A percentile compares a stretch with the other conserved stretches of the same genome.
Evolutionary conservation across 23 tunicate species (phyloP).

Genomic region (Pegea sp.): DNA sequence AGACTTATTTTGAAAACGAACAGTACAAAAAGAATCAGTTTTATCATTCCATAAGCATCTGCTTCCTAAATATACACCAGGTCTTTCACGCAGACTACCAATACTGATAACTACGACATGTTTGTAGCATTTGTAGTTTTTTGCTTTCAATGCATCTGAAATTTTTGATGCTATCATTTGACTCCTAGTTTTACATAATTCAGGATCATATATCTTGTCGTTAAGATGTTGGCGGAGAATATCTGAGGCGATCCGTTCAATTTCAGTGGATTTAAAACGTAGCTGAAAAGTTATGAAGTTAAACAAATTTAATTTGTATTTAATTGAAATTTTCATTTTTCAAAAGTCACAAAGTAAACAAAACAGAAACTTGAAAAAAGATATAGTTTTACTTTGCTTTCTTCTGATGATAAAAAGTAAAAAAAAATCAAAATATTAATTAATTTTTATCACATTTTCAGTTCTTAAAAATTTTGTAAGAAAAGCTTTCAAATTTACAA

Average conservation of each 20-base stretch:
- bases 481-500: no score
- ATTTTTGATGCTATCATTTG: slow-evolving; percentile 53
- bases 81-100: slow-evolving; percentile 70
- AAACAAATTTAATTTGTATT: no score
- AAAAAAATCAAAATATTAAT: no score
- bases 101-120: slow-evolving; percentile 89
- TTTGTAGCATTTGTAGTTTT: slow-evolving; percentile 51
- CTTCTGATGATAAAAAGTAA: no score
- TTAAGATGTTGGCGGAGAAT: slow-evolving; percentile 30
- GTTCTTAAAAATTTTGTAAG: no score
- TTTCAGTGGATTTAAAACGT: slow-evolving; percentile 61
- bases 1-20: slow-evolving; percentile 60
- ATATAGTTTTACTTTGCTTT: no score
- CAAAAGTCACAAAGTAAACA: no score
- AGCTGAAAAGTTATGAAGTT: slow-evolving; percentile 6
- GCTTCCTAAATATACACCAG: slow-evolving; percentile 74
- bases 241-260: slow-evolving; percentile 44
- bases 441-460: no score
- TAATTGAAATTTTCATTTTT: no score
- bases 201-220: slow-evolving; percentile 50
- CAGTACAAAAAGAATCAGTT: slow-evolving; percentile 75
- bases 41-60: slow-evolving; percentile 95
- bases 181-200: slow-evolving; percentile 23
- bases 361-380: no score
- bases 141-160: slow-evolving; percentile 43